Evolutionary conservation across 2,797 vertebrate species (phyloP).

Genomic region (Pangasius macronema): DNA sequence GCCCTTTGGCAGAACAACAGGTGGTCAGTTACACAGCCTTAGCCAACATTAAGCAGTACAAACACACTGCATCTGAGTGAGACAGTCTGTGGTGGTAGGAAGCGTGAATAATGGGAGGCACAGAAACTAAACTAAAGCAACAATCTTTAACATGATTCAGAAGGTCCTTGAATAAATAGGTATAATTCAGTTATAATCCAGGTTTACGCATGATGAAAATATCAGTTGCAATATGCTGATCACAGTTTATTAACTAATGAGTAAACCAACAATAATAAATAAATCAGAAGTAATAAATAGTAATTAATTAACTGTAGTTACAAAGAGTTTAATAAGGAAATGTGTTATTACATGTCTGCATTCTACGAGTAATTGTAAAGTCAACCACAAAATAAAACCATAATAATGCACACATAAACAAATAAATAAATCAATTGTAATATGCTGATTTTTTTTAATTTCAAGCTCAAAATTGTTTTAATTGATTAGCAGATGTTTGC

Average conservation of each 20-base stretch:
- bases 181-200: neutral
- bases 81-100: neutral
- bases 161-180: neutral
- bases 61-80: neutral
- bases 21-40: conserved; percentile 26
- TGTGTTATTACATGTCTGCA: neutral
- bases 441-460: neutral
- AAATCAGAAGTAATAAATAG: neutral
- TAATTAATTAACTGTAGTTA: neutral
- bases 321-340: neutral
- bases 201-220: neutral
- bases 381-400: neutral
- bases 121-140: neutral
- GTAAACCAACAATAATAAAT: neutral
- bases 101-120: neutral
- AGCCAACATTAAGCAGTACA: conserved; percentile 11
- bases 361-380: neutral
- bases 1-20: conserved; percentile 62
- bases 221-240: neutral
- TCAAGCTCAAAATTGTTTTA: neutral
- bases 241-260: neutral
- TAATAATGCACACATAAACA: neutral
- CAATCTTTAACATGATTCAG: neutral
- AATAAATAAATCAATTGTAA: neutral
- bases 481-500: neutral